These are phyloP conservation scores for Bombus ignitus DNA, from an alignment of 1,140 invertebrate genomes.

Conservation along the genomic window DNA sequence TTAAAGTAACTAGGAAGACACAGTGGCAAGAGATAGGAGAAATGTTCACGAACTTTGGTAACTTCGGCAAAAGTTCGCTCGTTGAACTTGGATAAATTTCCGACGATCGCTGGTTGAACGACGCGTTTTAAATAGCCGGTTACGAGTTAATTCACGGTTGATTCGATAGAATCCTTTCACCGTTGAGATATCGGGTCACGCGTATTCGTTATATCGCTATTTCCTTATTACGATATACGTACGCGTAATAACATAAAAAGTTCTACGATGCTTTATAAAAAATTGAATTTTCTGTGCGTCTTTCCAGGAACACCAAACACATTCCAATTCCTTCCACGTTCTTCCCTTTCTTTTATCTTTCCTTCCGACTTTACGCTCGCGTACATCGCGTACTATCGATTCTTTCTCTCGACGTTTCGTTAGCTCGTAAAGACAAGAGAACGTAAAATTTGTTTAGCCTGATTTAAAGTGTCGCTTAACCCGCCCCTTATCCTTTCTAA, in stretches of 20 bases:
- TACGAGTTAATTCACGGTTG: background rate
- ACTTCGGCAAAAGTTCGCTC: too few relatives aligned
- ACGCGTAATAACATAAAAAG: background rate
- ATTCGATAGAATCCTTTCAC: too few relatives aligned
- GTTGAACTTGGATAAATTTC: background rate
- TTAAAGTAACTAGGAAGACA: too few relatives aligned
- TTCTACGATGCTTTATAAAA: background rate
- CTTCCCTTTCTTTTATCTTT: background rate
- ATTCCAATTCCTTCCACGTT: constrained; percentile 8
- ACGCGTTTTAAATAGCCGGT: too few relatives aligned
- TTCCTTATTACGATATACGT: background rate
- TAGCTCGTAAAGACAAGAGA: constrained; percentile 14
- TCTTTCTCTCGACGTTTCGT: background rate
- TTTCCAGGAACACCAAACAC: too few relatives aligned
- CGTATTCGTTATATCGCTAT: too few relatives aligned
- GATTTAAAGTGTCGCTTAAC: constrained; percentile 40
- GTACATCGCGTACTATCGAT: background rate
- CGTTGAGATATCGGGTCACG: too few relatives aligned
- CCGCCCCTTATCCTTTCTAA: background rate
- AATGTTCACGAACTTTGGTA: too few relatives aligned
- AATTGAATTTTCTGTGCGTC: background rate
- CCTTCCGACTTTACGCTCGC: background rate
- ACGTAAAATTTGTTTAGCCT: constrained; percentile 36
- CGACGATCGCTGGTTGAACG: too few relatives aligned
- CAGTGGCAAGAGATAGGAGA: too few relatives aligned